Evolutionary conservation across 2,797 vertebrate species (phyloP).

Genomic region (Streptopelia turtur): DNA sequence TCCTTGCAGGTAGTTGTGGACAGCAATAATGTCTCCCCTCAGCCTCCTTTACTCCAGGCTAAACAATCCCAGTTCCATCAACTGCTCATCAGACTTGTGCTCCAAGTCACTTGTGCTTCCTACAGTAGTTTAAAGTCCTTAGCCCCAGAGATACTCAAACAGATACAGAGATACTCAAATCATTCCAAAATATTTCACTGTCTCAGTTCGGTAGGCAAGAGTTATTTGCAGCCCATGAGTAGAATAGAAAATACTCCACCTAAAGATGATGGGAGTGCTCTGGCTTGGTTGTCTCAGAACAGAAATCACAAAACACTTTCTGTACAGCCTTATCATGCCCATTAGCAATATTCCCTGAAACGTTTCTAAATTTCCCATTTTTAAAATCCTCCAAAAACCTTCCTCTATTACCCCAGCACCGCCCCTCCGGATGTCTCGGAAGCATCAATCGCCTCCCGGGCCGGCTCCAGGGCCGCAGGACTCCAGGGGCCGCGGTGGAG

Average conservation of each 20-base stretch:
- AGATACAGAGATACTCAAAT: too few species aligned
- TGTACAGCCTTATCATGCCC: rapidly evolving
- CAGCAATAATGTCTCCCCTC: too few species aligned
- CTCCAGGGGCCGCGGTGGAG: neutral
- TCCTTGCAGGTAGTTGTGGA: too few species aligned
- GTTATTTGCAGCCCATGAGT: rapidly evolving
- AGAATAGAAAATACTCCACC: neutral
- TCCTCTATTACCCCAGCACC: rapidly evolving
- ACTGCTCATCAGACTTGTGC: too few species aligned
- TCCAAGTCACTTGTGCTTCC: too few species aligned
- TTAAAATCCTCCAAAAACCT: neutral
- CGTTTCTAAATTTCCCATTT: rapidly evolving
- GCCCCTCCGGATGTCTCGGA: rapidly evolving
- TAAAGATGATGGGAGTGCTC: neutral
- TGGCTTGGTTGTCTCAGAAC: neutral
- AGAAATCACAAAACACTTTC: neutral
- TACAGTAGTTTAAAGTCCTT: too few species aligned
- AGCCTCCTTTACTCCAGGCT: too few species aligned
- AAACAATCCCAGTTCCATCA: too few species aligned
- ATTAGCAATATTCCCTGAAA: neutral
- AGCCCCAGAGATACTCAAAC: too few species aligned
- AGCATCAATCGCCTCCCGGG: rapidly evolving
- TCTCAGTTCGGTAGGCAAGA: neutral
- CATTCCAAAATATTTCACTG: neutral
- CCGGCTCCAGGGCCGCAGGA: neutral